A percentile compares a stretch with the other conserved stretches of the same genome.
Conservation (phyloP, 2,888 invertebrate species). For the Willowsia nigromaculata region DNA sequence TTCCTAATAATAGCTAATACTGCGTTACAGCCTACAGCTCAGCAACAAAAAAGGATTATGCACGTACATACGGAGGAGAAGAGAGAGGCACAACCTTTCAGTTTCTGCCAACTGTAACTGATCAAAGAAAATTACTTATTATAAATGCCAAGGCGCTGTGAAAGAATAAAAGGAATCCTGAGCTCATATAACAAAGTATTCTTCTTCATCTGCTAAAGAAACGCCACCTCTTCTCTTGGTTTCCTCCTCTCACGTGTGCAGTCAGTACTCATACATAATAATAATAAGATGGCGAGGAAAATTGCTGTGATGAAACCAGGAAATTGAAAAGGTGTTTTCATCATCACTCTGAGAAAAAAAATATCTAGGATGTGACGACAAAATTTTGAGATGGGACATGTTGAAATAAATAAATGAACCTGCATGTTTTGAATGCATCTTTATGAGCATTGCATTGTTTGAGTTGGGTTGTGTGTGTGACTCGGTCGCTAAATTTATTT, state of each 20-base stretch:
- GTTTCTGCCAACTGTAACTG: conserved; percentile 58
- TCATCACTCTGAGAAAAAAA: neutral
- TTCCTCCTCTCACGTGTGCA: conserved; percentile 21
- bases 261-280: neutral
- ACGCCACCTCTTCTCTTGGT: neutral
- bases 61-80: neutral
- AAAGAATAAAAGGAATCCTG: neutral
- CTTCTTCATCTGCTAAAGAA: neutral
- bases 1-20: neutral
- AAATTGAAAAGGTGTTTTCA: conserved; percentile 37
- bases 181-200: conserved; percentile 10
- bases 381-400: neutral
- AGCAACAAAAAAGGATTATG: neutral
- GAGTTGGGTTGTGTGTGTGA: neutral
- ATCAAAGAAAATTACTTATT: conserved; percentile 45
- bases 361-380: neutral
- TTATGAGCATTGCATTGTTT: neutral
- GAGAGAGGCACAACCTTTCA: conserved; percentile 25
- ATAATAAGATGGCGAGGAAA: neutral
- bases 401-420: neutral
- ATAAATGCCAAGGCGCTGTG: conserved; percentile 6
- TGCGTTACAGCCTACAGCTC: neutral
- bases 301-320: conserved; percentile 26
- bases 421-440: neutral
- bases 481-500: conserved; percentile 20